These are phyloP conservation scores for Ashinkailepas kermadecensis DNA, from an alignment of 2,888 invertebrate genomes.

Conservation along the genomic window DNA sequence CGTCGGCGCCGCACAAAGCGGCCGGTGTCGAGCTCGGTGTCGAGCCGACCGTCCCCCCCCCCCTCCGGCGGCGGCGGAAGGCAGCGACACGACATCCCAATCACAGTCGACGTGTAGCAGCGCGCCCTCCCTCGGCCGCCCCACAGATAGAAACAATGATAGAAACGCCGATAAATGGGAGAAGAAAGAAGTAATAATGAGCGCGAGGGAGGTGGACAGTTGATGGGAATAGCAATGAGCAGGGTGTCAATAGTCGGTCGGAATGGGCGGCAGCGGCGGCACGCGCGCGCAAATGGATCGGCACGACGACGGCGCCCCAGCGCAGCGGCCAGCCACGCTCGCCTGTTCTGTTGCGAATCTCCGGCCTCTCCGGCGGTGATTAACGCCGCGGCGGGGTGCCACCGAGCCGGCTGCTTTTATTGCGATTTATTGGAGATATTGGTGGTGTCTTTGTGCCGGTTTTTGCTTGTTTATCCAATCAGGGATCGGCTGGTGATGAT, in stretches of 20 bases:
- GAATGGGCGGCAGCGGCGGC: background rate
- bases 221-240: constrained; percentile 22
- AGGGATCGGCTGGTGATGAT: background rate
- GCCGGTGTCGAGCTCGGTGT: background rate
- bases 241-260: constrained; percentile 11
- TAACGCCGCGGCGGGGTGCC: background rate
- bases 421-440: constrained; percentile 1
- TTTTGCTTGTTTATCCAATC: constrained; percentile 13
- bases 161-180: constrained; percentile 20
- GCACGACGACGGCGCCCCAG: no score
- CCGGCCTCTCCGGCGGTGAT: background rate
- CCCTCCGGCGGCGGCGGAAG: constrained; percentile 1
- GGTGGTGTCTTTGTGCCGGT: background rate
- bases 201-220: constrained; percentile 21
- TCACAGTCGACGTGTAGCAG: background rate
- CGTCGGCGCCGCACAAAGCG: background rate
- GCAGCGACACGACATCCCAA: constrained; percentile 15
- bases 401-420: background rate
- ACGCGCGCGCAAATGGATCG: no score
- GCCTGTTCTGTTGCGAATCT: no score
- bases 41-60: background rate
- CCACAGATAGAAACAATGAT: constrained; percentile 21
- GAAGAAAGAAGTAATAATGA: constrained; percentile 21
- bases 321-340: no score
- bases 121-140: background rate